Conservation (phyloP, 2,888 invertebrate genomes). For the Chaitophorus viminalis region DNA sequence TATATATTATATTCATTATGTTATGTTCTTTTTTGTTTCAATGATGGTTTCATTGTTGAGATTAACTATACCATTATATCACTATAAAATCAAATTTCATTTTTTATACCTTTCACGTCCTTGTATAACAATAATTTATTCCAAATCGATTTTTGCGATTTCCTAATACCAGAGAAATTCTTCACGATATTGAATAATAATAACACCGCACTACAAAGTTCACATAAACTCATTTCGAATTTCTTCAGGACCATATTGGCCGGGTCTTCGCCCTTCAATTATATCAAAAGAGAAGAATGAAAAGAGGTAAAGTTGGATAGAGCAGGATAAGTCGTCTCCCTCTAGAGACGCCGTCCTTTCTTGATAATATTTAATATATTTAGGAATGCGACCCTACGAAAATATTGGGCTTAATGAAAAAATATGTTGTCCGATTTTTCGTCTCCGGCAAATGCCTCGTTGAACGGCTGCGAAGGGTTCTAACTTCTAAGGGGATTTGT, state of each 20-base stretch:
- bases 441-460: conserved; percentile 6
- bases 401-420: conserved; percentile 62
- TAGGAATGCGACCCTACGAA: conserved; percentile 60
- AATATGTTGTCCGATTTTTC: conserved; percentile 45
- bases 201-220: conserved; percentile 13
- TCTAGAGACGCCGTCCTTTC: conserved; percentile 21
- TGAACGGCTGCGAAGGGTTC: conserved; percentile 38
- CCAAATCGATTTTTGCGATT: not conserved
- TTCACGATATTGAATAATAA: conserved; percentile 37
- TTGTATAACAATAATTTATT: not conserved
- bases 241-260: not conserved
- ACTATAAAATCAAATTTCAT: not conserved
- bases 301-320: not conserved
- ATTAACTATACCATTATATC: not conserved
- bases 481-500: conserved; percentile 43
- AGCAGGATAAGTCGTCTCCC: conserved; percentile 18
- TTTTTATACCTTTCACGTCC: not conserved
- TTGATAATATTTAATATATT: conserved; percentile 60
- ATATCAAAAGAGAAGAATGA: conserved; percentile 15
- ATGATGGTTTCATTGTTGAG: not conserved
- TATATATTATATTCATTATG: no score
- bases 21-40: not conserved
- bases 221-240: conserved; percentile 25
- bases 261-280: conserved; percentile 30
- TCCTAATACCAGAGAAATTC: conserved; percentile 15